Evolutionary conservation across 2,113 vertebrate species (phyloP), one percentile per base, ranked within the genome.

Genomic region (Sminthopsis crassicaudata): DNA sequence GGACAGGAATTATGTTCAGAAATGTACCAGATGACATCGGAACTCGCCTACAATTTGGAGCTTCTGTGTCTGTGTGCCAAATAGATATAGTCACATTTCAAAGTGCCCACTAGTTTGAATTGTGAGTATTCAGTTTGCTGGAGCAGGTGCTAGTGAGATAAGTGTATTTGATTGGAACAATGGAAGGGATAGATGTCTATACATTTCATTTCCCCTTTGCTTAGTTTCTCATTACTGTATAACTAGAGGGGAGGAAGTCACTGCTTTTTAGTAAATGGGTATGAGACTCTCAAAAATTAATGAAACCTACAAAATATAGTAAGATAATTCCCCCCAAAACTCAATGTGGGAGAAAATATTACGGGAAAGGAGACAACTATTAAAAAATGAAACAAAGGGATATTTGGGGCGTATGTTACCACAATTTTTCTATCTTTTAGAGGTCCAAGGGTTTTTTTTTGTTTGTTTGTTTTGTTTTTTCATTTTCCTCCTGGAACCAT

Each of bases 281-380:
- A 36, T 84, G 67, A 42, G n/a, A 84, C 67, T 84, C 16, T 7
- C 19, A 42, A 42, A 89, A 54, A 91, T 60, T n/a, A 91, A 90
- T 94, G 22, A 94, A 90, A 8, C 9, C 89, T 92, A 89, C 19
- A 23, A 36, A 19, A n/a, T 42, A 84, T 22, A 36, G 67, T 84
- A 84, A 84, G 60, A 76, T 76, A 84, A 42, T n/a, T 84, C 26
- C 8, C 53, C 3, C n/a, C 95, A 92, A 46, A 3, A 67, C 2
- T 90, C 46, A 22, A 91, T 5, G 55, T 94, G 42, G 46, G 54
- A 19, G 93, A 90, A 19, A 94, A 95, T 95, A 96, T 95, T 36
- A 93, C 54, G 57, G 8, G 22, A 90, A 95, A 96, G 46, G 3
- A 90, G 36, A 95, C 91, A 94, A 89, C 2, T 89, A 23, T 23